Evolutionary conservation across 2,113 vertebrate genomes (phyloP), one percentile per base, ranked within the genome.

Genomic region (Tretioscincus oriximinensis): DNA sequence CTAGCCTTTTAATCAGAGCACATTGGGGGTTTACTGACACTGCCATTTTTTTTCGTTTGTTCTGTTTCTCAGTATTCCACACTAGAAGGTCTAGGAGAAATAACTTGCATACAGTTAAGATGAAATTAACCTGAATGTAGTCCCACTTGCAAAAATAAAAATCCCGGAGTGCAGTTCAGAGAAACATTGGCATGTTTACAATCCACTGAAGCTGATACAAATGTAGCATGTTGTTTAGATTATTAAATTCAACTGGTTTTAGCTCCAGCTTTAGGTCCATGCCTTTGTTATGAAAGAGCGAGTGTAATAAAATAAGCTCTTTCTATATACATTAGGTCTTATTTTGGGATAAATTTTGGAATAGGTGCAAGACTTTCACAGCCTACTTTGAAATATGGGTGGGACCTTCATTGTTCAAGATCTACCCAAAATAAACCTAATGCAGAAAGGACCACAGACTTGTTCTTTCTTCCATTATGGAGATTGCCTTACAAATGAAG

Each of bases 101-200:
- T 90, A 93, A 90, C 90, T 91, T 86, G 89, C 87, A 7, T 92
- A 91, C 94, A 91, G 94, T 95, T 96, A 95, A 81, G 94, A 94
- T 88, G 88, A 91, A 90, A 88, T 94, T 89, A 88, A 92, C 84
- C 89, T 6, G 82, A 91, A 90, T 85, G 92, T 92, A 94, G 90
- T 94, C 93, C 93, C 93, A 47, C 91, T 91, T 87, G 88, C 80
- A 86, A 92, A 88, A 88, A 81, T 84, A 90, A 91, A 84, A 74
- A 89, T 83, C 76, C 70, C 18, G 41, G 66, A 16, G 45, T 76
- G 54, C 73, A 82, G 29, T 82, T 51, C 66, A 67, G 66, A 76
- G 54, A 76, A 68, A 3, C 28, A 22, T 60, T 68, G 31, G 49
- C 35, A 21, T 73, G 26, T 3, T 24, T 58, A 75, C 72, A 69